These are phyloP conservation scores for Nyctereutes procyonoides DNA, from an alignment of 2,113 vertebrate genomes.

Conservation along the genomic window DNA sequence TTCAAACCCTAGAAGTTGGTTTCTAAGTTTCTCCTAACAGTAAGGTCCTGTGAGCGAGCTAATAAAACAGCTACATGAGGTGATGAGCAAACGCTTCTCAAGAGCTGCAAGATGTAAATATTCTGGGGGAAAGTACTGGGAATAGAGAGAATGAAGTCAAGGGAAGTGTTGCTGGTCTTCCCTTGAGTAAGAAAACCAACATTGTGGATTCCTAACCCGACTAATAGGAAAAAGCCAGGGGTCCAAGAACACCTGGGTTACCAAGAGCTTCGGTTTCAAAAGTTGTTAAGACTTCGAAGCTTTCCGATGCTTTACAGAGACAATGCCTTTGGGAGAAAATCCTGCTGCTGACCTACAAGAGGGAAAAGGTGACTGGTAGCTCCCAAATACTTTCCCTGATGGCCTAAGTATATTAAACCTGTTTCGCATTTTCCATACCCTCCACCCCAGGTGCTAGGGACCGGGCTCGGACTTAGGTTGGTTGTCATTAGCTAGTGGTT, in stretches of 20 bases:
- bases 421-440: not conserved
- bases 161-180: not conserved
- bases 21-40: slow-evolving; percentile 26
- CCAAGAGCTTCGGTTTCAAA: not conserved
- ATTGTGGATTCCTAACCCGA: not conserved
- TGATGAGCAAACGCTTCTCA: slow-evolving; percentile 13
- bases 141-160: not conserved
- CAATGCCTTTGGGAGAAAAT: not conserved
- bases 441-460: not conserved
- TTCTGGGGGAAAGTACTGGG: not conserved
- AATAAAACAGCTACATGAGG: not conserved
- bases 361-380: not conserved
- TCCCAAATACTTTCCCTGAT: not conserved
- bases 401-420: not conserved
- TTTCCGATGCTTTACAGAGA: not conserved
- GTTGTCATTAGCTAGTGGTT: not conserved
- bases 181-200: not conserved
- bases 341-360: not conserved
- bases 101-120: not conserved
- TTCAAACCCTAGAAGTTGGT: not conserved
- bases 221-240: not conserved
- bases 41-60: not conserved
- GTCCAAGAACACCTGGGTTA: not conserved
- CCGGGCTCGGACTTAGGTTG: not conserved
- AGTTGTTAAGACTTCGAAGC: not conserved